Evolutionary conservation across 2,113 vertebrate species (phyloP).

Genomic region (Butorides virescens): DNA sequence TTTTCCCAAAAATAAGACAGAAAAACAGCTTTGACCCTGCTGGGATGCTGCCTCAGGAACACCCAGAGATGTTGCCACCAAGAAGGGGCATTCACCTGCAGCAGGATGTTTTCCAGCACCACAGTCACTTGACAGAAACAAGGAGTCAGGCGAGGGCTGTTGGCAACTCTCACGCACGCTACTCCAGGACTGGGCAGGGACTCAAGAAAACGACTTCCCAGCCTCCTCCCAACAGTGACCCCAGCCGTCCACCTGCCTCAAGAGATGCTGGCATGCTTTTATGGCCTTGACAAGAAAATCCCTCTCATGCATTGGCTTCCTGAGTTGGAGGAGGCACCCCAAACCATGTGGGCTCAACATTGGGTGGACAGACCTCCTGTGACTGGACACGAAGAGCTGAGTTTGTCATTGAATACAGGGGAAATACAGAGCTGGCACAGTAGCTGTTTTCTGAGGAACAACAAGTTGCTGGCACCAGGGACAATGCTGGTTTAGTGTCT

Average conservation of each 20-base stretch:
- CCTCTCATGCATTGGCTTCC: background rate
- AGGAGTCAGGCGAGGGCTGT: background rate
- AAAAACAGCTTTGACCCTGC: background rate
- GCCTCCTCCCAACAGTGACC: background rate
- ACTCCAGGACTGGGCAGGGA: background rate
- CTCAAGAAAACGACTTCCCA: background rate
- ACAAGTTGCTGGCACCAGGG: background rate
- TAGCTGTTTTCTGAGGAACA: background rate
- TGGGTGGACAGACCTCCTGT: background rate
- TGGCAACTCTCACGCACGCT: background rate
- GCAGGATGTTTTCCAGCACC: background rate
- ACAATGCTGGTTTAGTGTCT: background rate
- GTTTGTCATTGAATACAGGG: background rate
- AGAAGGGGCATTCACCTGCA: background rate
- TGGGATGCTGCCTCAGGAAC: background rate
- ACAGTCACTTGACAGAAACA: background rate
- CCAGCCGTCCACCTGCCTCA: background rate
- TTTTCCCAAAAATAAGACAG: background rate
- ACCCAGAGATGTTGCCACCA: background rate
- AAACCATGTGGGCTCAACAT: background rate
- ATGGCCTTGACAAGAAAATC: background rate
- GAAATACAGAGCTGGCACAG: background rate
- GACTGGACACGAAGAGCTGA: background rate
- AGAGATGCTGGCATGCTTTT: background rate
- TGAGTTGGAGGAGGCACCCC: background rate